These are phyloP conservation scores for Didymodactylos carnosus DNA, from an alignment of 2,888 invertebrate species.

Conservation along the genomic window DNA sequence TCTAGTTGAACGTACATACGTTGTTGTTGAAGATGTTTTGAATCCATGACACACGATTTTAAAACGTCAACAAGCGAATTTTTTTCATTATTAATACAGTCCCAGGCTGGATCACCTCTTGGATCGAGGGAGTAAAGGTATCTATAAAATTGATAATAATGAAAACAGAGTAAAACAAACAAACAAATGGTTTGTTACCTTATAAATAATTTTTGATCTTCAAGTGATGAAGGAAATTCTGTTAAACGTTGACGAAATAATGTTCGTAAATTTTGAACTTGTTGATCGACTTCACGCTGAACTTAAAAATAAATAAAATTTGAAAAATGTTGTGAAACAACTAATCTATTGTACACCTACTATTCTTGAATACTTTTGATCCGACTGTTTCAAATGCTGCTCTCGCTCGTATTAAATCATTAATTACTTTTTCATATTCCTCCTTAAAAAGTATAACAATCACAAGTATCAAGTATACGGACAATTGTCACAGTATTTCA, in stretches of 20 bases:
- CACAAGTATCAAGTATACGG: no score
- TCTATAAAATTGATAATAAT: conserved; percentile 20
- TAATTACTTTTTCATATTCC: conserved; percentile 12
- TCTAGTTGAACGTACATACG: no score
- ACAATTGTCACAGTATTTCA: neutral
- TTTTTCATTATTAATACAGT: conserved; percentile 63
- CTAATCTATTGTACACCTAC: neutral
- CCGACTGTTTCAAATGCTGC: neutral
- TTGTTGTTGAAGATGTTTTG: conserved; percentile 26
- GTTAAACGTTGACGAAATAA: neutral
- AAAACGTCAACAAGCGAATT: conserved; percentile 47
- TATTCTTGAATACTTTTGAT: neutral
- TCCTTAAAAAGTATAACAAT: neutral
- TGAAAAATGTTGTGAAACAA: neutral
- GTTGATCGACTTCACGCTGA: neutral
- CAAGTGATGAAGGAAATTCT: conserved; percentile 10
- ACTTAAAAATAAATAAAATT: neutral
- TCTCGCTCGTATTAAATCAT: neutral
- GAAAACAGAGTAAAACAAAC: neutral
- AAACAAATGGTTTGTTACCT: neutral
- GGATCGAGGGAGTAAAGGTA: conserved; percentile 54
- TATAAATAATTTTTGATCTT: conserved; percentile 13
- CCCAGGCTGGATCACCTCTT: conserved; percentile 81
- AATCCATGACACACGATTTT: conserved; percentile 19
- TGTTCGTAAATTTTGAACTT: neutral